Conservation (phyloP, 23 tunicate species). For the Pegea sp. region DNA sequence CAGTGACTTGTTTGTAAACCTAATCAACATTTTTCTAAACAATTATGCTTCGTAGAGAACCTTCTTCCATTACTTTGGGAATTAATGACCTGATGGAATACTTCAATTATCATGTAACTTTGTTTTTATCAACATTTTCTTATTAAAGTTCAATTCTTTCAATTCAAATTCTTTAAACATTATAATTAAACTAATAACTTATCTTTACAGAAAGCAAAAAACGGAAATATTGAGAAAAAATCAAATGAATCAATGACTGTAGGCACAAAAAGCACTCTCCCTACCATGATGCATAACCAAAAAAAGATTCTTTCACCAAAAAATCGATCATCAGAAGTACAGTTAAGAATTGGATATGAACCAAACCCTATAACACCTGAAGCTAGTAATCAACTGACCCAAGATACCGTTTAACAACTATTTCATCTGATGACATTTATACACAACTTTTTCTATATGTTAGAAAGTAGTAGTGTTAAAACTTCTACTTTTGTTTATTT, state of each 20-base stretch:
- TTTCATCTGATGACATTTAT: no score
- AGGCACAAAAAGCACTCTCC: no score
- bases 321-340: slow-evolving; percentile 15
- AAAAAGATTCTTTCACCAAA: no score
- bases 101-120: slow-evolving; percentile 1
- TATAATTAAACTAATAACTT: background rate
- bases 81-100: slow-evolving; percentile 1
- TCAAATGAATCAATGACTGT: no score
- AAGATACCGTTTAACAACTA: no score
- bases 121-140: background rate
- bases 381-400: slow-evolving; percentile 25
- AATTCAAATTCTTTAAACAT: background rate
- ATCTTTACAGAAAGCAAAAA: slow-evolving; percentile 2
- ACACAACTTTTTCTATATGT: no score
- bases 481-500: no score
- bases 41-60: slow-evolving; percentile 2
- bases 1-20: no score
- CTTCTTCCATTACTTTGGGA: slow-evolving; percentile 1
- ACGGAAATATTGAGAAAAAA: background rate
- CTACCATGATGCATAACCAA: no score
- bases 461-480: no score
- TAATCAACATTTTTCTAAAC: no score
- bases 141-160: background rate
- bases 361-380: slow-evolving; percentile 52
- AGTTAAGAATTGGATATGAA: slow-evolving; percentile 26